Base-by-base conservation (phyloP, 2,797 vertebrate genomes). In the Hoplostethus atlanticus region DNA sequence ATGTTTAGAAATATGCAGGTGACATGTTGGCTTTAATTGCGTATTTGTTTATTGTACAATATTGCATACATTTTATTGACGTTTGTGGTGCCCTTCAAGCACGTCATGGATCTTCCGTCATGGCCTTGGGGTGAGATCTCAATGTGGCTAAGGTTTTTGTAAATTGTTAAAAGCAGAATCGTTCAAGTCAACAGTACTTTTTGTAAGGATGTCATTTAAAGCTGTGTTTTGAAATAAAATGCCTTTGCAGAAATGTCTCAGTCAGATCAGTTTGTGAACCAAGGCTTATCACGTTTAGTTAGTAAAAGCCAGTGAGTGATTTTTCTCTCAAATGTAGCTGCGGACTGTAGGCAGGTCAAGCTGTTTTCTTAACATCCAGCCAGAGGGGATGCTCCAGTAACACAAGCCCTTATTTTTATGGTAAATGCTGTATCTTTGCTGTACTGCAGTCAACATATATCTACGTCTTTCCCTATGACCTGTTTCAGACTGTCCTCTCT, bases 211-310 rank as follows among this genome's bases (percentile, higher is more conserved):
- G 12, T 69, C 11, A 21, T 77, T 73, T 66, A 40, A 61, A 74
- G 62, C 5, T 38, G 2, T 10, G 28, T 70, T 81, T 75, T 73
- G 54, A 76, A 87, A 66, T 71, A 79, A 87, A 68, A 72, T 36
- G 6, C 2, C 28, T 61, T 65, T 61, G 61, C 13, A 71, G 1
- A 84, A 69, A 63, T 74, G 2, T 61, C 1, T 63, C 21, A 21
- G 21, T 21, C 21, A 21, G 8, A 2, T 42, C 11, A 12, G 11
- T 42, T 9, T 9, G 10, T 42, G 40, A 42, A 42, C 40, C 11
- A 10, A 12, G 11, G 11, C 3, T 42, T 8, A 42, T 42, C 40
- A 42, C 1, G 11, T 42, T 42, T 10, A 42, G 40, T 42, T 2
- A 42, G 40, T 42, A 12, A 42, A 42, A 42, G 11, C 8, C 40